Percentiles rank a stretch among this genome's conserved stretches.
These are phyloP conservation scores for Dryoscopus gambensis DNA, from an alignment of 2,113 vertebrate species.

Conservation along the genomic window DNA sequence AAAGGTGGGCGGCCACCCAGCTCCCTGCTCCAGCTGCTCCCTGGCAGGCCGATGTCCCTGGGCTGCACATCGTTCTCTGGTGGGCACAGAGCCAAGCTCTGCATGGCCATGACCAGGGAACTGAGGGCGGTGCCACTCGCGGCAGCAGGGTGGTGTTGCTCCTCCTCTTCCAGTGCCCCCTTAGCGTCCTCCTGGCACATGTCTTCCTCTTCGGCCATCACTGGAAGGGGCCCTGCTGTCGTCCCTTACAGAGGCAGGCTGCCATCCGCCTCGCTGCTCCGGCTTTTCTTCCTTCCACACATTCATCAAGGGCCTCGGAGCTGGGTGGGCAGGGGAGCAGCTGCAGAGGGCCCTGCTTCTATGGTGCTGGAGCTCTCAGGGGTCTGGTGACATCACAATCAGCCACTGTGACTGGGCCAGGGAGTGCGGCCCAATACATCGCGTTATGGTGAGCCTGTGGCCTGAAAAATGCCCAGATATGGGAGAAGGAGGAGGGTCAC, in stretches of 20 bases:
- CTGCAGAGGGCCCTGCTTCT: background rate
- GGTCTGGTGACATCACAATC: background rate
- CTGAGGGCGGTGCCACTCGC: background rate
- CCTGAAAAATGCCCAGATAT: background rate
- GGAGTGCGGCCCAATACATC: accelerated
- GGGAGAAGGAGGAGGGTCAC: background rate
- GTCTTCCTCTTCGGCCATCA: background rate
- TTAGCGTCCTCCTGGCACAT: background rate
- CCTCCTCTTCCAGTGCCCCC: background rate
- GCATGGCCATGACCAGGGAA: background rate
- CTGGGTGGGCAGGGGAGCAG: background rate
- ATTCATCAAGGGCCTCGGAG: background rate
- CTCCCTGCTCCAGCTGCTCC: background rate
- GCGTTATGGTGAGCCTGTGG: background rate
- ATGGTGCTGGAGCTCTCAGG: background rate
- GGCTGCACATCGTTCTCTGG: background rate
- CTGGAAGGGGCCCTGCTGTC: background rate
- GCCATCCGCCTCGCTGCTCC: accelerated
- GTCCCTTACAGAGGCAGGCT: background rate
- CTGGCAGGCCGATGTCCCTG: background rate
- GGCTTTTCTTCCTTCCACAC: background rate
- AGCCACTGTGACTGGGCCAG: background rate
- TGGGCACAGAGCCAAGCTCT: background rate
- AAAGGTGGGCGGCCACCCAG: too few species aligned
- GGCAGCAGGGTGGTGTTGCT: background rate